A percentile compares a stretch with the other conserved stretches of the same genome.
These are phyloP conservation scores for Agrypnus murinus DNA, from an alignment of 2,888 invertebrate species.

Conservation along the genomic window DNA sequence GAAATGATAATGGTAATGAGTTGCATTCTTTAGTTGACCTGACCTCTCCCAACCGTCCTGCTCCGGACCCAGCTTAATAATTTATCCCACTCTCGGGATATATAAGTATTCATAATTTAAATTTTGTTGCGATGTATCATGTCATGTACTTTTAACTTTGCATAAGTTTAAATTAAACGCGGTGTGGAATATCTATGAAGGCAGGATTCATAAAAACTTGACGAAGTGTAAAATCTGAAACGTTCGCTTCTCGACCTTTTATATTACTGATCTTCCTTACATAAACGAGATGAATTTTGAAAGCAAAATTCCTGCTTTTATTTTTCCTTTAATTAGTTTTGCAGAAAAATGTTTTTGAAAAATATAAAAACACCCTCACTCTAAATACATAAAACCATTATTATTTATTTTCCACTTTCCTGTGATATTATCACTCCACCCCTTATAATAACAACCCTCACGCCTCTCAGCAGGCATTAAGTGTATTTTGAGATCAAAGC, in stretches of 20 bases:
- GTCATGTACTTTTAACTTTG: slow-evolving; percentile 36
- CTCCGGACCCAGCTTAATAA: slow-evolving; percentile 55
- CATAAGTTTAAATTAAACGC: slow-evolving; percentile 38
- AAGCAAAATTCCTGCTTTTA: too few species aligned
- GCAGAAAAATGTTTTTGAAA: not conserved
- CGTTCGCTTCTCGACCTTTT: too few species aligned
- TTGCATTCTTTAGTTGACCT: slow-evolving; percentile 59
- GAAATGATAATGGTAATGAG: slow-evolving; percentile 62
- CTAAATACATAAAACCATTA: slow-evolving; percentile 55
- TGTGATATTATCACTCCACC: slow-evolving; percentile 63
- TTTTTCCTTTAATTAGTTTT: not conserved
- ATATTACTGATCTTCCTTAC: too few species aligned
- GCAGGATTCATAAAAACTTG: slow-evolving; percentile 1
- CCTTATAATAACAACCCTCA: slow-evolving; percentile 65
- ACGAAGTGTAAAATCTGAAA: slow-evolving; percentile 3
- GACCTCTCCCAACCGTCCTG: slow-evolving; percentile 58
- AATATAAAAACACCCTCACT: slow-evolving; percentile 19
- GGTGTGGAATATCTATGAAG: slow-evolving; percentile 10
- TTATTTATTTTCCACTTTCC: slow-evolving; percentile 65
- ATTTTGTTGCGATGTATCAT: slow-evolving; percentile 46
- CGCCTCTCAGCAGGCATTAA: slow-evolving; percentile 69
- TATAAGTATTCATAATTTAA: slow-evolving; percentile 46
- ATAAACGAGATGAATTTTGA: too few species aligned
- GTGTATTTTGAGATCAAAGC: slow-evolving; percentile 71
- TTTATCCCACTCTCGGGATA: slow-evolving; percentile 50